Evolutionary conservation across 1,140 invertebrate genomes (phyloP).

Genomic region (Drosophila varians): DNA sequence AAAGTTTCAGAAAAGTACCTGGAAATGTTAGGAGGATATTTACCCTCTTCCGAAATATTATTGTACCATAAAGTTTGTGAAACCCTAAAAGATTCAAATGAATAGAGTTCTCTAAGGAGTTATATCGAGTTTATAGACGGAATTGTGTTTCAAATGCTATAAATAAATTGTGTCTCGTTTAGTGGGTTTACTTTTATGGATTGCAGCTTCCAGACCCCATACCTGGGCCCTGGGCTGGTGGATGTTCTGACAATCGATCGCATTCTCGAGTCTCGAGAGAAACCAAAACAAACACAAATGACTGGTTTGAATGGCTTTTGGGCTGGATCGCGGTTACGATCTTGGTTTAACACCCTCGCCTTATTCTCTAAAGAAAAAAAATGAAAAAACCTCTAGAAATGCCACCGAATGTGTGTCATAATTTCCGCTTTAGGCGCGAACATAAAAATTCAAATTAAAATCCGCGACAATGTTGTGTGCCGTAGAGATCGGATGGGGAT

Average conservation of each 20-base stretch:
- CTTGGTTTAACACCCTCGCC: background rate
- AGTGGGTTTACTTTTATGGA: background rate
- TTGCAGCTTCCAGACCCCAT: background rate
- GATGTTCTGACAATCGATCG: background rate
- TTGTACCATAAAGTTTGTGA: too few species aligned
- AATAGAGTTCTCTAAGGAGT: too few species aligned
- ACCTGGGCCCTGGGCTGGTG: background rate
- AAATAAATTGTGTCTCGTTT: too few species aligned
- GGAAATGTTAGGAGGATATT: too few species aligned
- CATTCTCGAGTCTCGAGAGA: too few species aligned
- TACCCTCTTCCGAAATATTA: too few species aligned
- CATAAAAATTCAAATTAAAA: slow-evolving; percentile 23
- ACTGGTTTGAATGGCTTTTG: background rate
- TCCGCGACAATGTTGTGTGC: slow-evolving; percentile 25
- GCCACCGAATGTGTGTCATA: slow-evolving; percentile 59
- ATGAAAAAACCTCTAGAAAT: slow-evolving; percentile 10
- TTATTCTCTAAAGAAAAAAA: background rate
- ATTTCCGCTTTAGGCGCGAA: slow-evolving; percentile 50
- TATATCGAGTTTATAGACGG: too few species aligned
- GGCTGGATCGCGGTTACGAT: background rate
- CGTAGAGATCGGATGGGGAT: background rate
- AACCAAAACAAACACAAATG: background rate
- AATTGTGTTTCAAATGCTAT: too few species aligned
- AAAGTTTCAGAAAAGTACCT: too few species aligned
- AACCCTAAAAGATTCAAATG: too few species aligned